A percentile compares a stretch with the other conserved stretches of the same genome.
These are phyloP conservation scores for Apodemus sylvaticus DNA, from an alignment of 2,113 vertebrate genomes.

Conservation along the genomic window DNA sequence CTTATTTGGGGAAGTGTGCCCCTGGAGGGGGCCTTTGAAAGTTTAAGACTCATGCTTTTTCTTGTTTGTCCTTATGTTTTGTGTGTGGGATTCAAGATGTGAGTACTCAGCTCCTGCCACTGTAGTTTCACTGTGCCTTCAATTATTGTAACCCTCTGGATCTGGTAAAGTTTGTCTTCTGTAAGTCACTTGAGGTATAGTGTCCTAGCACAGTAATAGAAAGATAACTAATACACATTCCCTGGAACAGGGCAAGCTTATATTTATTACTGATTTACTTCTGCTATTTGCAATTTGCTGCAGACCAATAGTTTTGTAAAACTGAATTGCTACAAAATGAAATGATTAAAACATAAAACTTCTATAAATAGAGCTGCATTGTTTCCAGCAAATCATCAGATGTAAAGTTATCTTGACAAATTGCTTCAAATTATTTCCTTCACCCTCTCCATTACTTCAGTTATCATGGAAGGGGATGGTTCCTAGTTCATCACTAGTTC, in stretches of 20 bases:
- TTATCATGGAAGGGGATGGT: background rate
- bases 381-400: background rate
- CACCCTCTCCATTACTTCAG: background rate
- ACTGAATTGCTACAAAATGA: conserved; percentile 12
- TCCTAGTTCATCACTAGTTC: background rate
- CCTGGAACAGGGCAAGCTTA: background rate
- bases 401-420: background rate
- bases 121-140: background rate
- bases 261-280: background rate
- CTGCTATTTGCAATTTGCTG: background rate
- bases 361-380: background rate
- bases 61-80: background rate
- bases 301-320: background rate
- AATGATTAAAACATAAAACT: background rate
- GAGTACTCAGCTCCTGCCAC: background rate
- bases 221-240: too few relatives aligned
- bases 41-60: background rate
- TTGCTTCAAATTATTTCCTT: background rate
- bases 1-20: background rate
- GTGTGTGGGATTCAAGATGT: background rate
- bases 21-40: background rate
- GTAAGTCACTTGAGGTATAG: background rate
- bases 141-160: background rate
- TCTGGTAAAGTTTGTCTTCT: background rate
- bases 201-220: background rate